Conservation (phyloP, 2,888 invertebrate species). For the Muschampia plurimacula region DNA sequence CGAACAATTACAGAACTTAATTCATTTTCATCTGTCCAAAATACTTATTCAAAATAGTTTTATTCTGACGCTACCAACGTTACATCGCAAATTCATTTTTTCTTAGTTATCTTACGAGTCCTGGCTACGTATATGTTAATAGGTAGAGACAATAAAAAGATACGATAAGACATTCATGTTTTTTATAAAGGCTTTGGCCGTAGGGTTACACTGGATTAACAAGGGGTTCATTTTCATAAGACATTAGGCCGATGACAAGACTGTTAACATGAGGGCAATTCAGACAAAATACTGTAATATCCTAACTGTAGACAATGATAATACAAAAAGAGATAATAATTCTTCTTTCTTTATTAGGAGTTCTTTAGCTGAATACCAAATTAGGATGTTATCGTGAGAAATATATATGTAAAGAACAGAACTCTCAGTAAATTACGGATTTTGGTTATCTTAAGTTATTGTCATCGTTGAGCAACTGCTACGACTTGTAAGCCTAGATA, state of each 20-base stretch:
- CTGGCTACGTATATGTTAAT: constrained; percentile 59
- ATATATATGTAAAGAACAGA: constrained; percentile 1
- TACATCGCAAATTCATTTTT: constrained; percentile 63
- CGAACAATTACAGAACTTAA: too few relatives aligned
- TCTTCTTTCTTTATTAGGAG: constrained; percentile 33
- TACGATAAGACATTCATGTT: constrained; percentile 54
- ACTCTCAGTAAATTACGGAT: background rate
- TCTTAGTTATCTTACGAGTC: constrained; percentile 63
- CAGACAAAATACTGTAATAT: constrained; percentile 23
- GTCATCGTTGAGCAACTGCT: background rate
- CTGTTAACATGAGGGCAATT: constrained; percentile 31
- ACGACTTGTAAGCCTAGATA: background rate
- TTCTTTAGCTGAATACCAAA: constrained; percentile 38
- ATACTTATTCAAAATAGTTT: background rate
- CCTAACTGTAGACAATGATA: constrained; percentile 14
- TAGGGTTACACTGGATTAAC: constrained; percentile 42
- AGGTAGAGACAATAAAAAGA: constrained; percentile 68
- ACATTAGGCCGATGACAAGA: constrained; percentile 36
- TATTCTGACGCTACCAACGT: constrained; percentile 29
- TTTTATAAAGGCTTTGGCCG: constrained; percentile 47
- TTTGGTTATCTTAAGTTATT: background rate
- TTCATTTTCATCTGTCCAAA: too few relatives aligned
- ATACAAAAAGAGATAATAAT: constrained; percentile 29
- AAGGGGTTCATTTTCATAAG: constrained; percentile 33
- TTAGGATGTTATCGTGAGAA: constrained; percentile 20